Evolutionary conservation across 2,113 vertebrate genomes (phyloP), one percentile per base, ranked within the genome.

Genomic region (Regulus satrapa): DNA sequence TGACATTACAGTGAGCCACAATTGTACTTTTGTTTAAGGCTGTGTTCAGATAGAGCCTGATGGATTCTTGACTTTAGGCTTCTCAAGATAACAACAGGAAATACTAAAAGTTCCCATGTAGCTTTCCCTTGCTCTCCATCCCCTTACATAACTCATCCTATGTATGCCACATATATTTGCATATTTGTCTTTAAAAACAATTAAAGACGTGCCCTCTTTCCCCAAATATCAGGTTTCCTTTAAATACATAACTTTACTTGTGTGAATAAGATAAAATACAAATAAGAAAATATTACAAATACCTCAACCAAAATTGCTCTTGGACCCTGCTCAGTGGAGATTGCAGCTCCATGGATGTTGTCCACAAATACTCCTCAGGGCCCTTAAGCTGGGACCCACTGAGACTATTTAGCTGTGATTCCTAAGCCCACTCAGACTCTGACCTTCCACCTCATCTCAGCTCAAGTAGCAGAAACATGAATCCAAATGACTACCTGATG

Each of bases 401-500:
- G 46, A 73, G 61, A 48, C 54, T 86, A 66, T 89, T 89, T 72
- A 75, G 38, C 43, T 9, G 11, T 18, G 41, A 93, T 75, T 85
- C 3, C 5, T 90, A 16, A 92, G 3, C 48, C 24, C 45, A 28
- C 43, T 90, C 64, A 84, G 54, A 26, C 46, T 91, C 45, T 86
- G 69, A 94, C 91, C 76, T 95, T 79, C 64, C 31, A 83, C 46
- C 54, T 36, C 76, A 64, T 38, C 80, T 86, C 59, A 87, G 56
- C 71, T 88, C 69, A 49, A 49, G 58, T 18, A 92, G 48, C 68
- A 94, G 79, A 95, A 95, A 74, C 62, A 17, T 6, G 5, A 69
- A 87, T 85, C 51, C 31, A 11, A 87, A 81, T 25, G 40, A 79
- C 49, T 97, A 87, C 88, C 85, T 96, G 89, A 63, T 95, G 89